A percentile compares a stretch with the other conserved stretches of the same genome.
phyloP scores from a whole-genome alignment of 37 sponge, comb jelly and placozoan species.

The Halichondria panicea region DNA sequence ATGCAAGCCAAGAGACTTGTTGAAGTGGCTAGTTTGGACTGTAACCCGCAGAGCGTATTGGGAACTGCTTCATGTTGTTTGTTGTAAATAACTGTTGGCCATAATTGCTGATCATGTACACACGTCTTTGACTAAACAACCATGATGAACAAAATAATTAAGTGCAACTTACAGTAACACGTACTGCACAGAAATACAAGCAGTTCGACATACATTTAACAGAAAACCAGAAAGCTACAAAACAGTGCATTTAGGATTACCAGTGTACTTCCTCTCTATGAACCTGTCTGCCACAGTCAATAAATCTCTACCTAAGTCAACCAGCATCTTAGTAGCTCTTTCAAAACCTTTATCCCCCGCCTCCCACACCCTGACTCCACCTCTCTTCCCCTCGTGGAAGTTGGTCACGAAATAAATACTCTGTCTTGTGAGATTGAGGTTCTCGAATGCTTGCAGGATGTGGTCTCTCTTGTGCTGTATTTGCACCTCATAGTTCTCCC shows the following conservation, averaged over 20 bases:
- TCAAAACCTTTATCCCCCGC: slow-evolving; percentile 69
- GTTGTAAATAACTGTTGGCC: neutral
- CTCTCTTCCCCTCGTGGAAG: slow-evolving; percentile 77
- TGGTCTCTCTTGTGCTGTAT: slow-evolving; percentile 76
- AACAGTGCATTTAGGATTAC: neutral
- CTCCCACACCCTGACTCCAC: slow-evolving; percentile 71
- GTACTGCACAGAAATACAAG: neutral
- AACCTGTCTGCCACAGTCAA: slow-evolving; percentile 67
- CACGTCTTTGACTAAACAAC: neutral
- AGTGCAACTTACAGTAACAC: neutral
- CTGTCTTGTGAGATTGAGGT: slow-evolving; percentile 72
- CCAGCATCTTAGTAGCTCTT: slow-evolving; percentile 69
- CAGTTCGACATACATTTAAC: neutral
- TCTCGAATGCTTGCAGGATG: slow-evolving; percentile 81
- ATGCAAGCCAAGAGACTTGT: slow-evolving; percentile 56
- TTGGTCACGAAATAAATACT: slow-evolving; percentile 88
- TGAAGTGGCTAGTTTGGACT: slow-evolving; percentile 42
- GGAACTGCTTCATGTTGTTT: slow-evolving; percentile 1
- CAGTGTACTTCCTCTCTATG: slow-evolving; percentile 65
- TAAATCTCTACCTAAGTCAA: slow-evolving; percentile 71
- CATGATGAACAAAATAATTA: neutral
- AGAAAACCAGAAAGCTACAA: neutral
- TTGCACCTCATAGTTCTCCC: slow-evolving; percentile 75
- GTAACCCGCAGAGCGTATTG: slow-evolving; percentile 43
- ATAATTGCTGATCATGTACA: neutral